Evolutionary conservation across 2,113 vertebrate species (phyloP).

Genomic region (Mustela lutreola): DNA sequence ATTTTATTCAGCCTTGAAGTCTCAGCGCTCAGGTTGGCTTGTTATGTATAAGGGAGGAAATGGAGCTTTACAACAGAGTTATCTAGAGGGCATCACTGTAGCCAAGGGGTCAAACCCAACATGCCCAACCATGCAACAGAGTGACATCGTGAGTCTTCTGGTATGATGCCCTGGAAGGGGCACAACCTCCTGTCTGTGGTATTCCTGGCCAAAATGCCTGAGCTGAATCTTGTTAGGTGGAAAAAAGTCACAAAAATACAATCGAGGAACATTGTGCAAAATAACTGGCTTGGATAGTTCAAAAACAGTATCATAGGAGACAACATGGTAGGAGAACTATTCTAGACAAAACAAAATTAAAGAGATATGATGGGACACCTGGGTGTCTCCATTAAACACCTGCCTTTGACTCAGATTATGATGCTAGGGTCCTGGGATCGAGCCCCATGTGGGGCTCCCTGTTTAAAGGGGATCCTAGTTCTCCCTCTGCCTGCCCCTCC

Average conservation of each 20-base stretch:
- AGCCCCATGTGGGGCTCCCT: no score
- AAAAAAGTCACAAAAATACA: not conserved
- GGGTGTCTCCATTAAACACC: no score
- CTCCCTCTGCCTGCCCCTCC: no score
- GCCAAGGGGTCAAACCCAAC: not conserved
- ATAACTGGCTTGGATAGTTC: not conserved
- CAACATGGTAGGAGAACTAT: not conserved
- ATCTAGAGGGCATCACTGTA: not conserved
- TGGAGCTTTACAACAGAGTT: not conserved
- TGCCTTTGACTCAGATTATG: no score
- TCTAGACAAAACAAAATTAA: conserved; percentile 12
- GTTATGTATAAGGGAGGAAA: not conserved
- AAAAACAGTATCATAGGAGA: not conserved
- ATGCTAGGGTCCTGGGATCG: no score
- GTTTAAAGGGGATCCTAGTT: no score
- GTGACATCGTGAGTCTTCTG: not conserved
- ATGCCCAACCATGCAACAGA: not conserved
- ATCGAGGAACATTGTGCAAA: not conserved
- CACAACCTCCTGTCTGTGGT: not conserved
- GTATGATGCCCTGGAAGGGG: not conserved
- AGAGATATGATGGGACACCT: not conserved
- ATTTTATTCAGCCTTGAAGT: not conserved
- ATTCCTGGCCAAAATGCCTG: not conserved
- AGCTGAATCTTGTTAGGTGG: not conserved
- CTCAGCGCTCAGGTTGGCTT: not conserved